A percentile compares a stretch with the other conserved stretches of the same genome.
These are phyloP conservation scores for Ceratosolen solmsi DNA, from an alignment of 1,140 invertebrate species.

Conservation along the genomic window DNA sequence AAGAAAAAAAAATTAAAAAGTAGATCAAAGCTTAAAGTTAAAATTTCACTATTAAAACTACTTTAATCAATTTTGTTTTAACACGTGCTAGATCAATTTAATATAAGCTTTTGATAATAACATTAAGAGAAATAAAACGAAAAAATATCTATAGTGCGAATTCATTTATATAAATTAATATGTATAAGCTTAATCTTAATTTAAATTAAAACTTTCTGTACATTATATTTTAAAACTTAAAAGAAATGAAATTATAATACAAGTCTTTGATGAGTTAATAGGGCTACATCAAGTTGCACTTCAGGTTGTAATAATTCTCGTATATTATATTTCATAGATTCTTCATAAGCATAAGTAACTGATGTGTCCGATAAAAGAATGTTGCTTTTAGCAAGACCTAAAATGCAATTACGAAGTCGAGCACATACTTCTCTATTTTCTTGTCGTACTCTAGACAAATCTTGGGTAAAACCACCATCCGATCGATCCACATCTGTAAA, in stretches of 20 bases:
- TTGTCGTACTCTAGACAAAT: conserved; percentile 82
- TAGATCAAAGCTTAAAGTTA: too few species aligned
- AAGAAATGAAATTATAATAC: conserved; percentile 4
- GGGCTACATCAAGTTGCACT: conserved; percentile 84
- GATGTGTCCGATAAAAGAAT: conserved; percentile 95
- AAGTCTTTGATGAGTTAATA: conserved; percentile 80
- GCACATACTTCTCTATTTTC: conserved; percentile 88
- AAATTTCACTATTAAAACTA: too few species aligned
- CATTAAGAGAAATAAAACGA: too few species aligned
- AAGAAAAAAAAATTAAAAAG: too few species aligned
- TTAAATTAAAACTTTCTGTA: too few species aligned
- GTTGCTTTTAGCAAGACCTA: conserved; percentile 87
- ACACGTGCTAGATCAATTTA: too few species aligned
- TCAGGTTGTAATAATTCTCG: conserved; percentile 87
- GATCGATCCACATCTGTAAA: conserved; percentile 78
- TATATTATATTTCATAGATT: conserved; percentile 87
- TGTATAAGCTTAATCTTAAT: too few species aligned
- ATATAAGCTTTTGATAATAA: too few species aligned
- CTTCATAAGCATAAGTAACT: conserved; percentile 92
- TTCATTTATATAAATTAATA: too few species aligned
- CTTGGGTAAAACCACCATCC: conserved; percentile 86
- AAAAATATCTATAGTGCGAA: too few species aligned
- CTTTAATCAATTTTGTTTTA: too few species aligned
- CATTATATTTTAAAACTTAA: too few species aligned
- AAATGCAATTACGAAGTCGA: conserved; percentile 91